phyloP scores from a whole-genome alignment of 2,888 invertebrate genomes.

The Scaptodrosophila latifasciaeformis region DNA sequence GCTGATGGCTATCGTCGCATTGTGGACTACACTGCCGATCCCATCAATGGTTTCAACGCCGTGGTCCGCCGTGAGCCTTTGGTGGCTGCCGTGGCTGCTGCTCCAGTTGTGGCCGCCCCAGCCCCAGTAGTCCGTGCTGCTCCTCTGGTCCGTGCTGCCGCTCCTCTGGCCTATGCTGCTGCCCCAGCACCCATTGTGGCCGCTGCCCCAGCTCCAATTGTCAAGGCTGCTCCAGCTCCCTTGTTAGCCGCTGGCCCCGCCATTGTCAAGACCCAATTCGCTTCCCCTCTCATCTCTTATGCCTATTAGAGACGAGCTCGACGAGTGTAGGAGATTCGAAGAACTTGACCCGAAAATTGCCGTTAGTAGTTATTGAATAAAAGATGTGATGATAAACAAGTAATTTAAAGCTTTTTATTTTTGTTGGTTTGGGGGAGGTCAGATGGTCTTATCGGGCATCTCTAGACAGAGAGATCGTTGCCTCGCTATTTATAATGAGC shows the following conservation, averaged over 20 bases:
- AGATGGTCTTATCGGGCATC: too few species aligned
- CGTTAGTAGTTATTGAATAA: conserved; percentile 69
- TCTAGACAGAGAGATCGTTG: too few species aligned
- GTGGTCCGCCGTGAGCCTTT: conserved; percentile 73
- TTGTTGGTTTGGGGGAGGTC: too few species aligned
- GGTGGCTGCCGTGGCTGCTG: conserved; percentile 63
- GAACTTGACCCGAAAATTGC: conserved; percentile 55
- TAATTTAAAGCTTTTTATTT: not conserved
- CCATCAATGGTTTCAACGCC: conserved; percentile 75
- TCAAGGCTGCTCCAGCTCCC: conserved; percentile 53
- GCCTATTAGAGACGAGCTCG: conserved; percentile 67
- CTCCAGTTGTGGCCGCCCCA: conserved; percentile 48
- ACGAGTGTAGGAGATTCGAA: conserved; percentile 30
- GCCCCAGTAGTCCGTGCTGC: conserved; percentile 51
- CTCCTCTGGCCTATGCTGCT: conserved; percentile 24
- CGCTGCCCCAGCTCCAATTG: conserved; percentile 45
- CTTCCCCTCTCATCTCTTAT: conserved; percentile 72
- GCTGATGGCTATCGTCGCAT: conserved; percentile 74
- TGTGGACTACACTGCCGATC: conserved; percentile 74
- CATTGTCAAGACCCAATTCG: conserved; percentile 69
- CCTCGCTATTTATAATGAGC: not conserved
- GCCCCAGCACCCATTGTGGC: conserved; percentile 41
- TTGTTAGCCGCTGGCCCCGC: conserved; percentile 61
- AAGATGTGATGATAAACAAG: conserved; percentile 51
- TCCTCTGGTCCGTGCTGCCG: conserved; percentile 20